These are phyloP conservation scores for Myripristis murdjan DNA, from an alignment of 2,797 vertebrate species.

Conservation along the genomic window DNA sequence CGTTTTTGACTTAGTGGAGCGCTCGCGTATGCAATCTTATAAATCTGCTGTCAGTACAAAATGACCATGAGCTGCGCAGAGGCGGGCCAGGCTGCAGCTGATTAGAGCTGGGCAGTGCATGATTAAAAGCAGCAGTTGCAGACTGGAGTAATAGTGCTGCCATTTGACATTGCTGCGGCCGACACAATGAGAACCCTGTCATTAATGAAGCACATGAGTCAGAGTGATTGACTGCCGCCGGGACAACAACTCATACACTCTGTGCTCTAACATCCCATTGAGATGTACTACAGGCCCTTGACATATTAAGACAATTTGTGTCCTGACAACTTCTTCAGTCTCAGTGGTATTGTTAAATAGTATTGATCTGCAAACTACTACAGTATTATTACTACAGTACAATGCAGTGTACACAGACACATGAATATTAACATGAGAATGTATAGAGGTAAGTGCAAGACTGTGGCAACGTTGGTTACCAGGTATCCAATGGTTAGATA, in stretches of 20 bases:
- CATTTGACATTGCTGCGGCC: constrained; percentile 53
- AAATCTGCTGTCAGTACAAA: constrained; percentile 61
- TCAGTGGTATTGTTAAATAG: too few species aligned
- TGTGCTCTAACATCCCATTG: neutral
- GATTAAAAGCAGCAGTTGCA: constrained; percentile 78
- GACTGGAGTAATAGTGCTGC: constrained; percentile 47
- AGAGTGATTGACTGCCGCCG: constrained; percentile 35
- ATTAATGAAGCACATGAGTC: constrained; percentile 52
- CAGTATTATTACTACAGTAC: neutral
- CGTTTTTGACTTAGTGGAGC: constrained; percentile 27
- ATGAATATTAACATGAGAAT: neutral
- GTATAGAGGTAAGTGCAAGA: neutral
- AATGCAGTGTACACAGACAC: neutral
- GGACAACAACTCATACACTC: constrained; percentile 19
- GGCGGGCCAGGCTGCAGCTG: constrained; percentile 68
- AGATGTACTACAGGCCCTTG: neutral
- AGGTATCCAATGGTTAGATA: too few species aligned
- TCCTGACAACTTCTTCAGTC: neutral
- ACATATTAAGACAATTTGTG: neutral
- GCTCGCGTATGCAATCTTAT: constrained; percentile 48
- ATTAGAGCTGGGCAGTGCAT: constrained; percentile 62
- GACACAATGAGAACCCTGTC: constrained; percentile 50
- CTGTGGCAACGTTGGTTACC: too few species aligned
- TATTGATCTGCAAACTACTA: neutral
- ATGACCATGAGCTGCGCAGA: constrained; percentile 59